Evolutionary conservation across 2,797 vertebrate species (phyloP), one percentile per base, ranked within the genome.

Genomic region (Chiropotes sagulatus): DNA sequence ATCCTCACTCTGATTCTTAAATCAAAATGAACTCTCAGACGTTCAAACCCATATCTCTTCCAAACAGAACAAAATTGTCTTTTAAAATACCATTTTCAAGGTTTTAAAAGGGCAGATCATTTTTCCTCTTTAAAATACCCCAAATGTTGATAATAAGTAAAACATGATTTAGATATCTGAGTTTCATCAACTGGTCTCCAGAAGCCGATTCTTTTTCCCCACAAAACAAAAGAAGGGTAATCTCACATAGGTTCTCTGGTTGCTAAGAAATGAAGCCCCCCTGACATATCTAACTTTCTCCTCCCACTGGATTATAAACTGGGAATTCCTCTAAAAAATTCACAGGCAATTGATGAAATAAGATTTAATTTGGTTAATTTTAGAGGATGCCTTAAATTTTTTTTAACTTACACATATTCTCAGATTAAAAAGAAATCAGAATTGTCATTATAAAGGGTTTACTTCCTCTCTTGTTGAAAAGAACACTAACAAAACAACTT

Each of bases 371-470:
- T 48, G n/a, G 20, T 22, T 75, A 67, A 73, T 52, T 78, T 26
- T 83, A 94, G 46, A 90, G 79, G 92, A 52, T 7, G 64, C 28
- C 61, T 46, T 15, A 84, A 83, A 22, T 64, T 48, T 14, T 1
- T 70, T 94, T 80, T 36, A 95, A 67, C 0, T 48, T 36, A 4
- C 17, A 19, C 5, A 39, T 44, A 30, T 54, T 73, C 58, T 92
- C 24, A 78, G 30, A 24, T 79, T 84, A 46, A 96, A 88, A 67
- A 52, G 28, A 82, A 54, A 81, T 76, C 11, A 39, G 22, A 58
- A 81, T 86, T 90, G 50, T 84, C 30, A 39, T 91, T 93, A 87
- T 7, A 36, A 91, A 81, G 22, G 70, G 46, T 48, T 67, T 82
- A 54, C 73, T 79, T 52, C 2, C 1, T 22, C 20, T 70, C 19